Base-by-base conservation (phyloP, 2,113 vertebrate genomes). In the Phaetusa simplex region DNA sequence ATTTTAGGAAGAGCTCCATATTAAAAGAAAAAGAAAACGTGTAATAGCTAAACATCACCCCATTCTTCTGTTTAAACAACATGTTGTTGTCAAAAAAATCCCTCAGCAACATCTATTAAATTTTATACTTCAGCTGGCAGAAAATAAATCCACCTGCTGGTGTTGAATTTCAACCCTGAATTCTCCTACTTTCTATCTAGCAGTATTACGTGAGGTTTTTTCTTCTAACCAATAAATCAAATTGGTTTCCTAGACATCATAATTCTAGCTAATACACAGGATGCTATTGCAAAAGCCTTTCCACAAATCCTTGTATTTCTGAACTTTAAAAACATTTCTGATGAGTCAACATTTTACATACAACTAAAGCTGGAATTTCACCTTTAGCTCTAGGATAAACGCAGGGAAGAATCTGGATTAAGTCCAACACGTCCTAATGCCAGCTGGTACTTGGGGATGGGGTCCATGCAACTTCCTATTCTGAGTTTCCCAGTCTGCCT, bases 361-460 rank as follows among this genome's bases (percentile, higher is more conserved):
- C 1, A 40, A 20, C 19, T 15, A 20, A 85, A 42, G 10, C 6
- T 77, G 26, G 43, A 94, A 36, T 72, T 96, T 55, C 32, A 76
- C 26, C 11, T 82, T 86, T 24, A 84, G 50, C 12, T 55, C 32
- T 20, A 64, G n/a, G 18, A 64, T 29, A 83, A 90, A 62, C 0
- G 4, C 23, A 73, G 32, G 20, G 47, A 86, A 71, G 12, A 58
- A 64, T 38, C 0, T n/a, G 24, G 42, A 67, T 50, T 56, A 73
- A 82, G 13, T 45, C 19, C 11, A 83, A 49, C 5, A 53, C 0
- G 1, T 34, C 56, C n/a, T 52, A 58, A 49, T 23, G 21, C 19
- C 59, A 61, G 26, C 4, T 70, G 27, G 34, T 52, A 61, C 23
- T 4, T 34, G 22, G 4, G 34, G 45, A 65, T 0, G 0, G 34